Base-by-base conservation (phyloP, 2,113 vertebrate species). In the Corydoras maculifer region DNA sequence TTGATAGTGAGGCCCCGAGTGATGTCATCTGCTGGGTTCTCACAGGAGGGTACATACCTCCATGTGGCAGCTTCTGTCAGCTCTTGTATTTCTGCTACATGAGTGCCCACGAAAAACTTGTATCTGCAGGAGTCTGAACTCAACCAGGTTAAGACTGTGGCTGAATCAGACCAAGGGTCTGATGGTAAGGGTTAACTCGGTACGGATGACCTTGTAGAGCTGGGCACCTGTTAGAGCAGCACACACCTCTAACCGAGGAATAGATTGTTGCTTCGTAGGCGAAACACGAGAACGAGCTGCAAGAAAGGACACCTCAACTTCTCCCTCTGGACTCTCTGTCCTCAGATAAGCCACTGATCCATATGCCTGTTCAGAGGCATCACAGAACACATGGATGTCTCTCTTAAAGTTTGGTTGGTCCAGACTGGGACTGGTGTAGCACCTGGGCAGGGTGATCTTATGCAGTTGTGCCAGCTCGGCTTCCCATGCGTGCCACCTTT, bases 241-340 rank as follows among this genome's bases (percentile, higher is more conserved):
- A 35, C 62, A 75, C 1, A 75, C 48, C 18, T 75, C 67, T n/a
- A 75, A 15, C 0, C 58, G 14, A n/a, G 74, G 69, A 12, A 72
- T 51, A 4, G 75, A 76, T 4, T 49, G 50, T 15, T 30, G 8
- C 29, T n/a, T 2, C 12, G 64, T 72, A 2, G 35, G 65, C 2
- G 53, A 29, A 0, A 70, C 68, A 49, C 58, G 11, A 0, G 55
- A 76, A 0, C 14, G 4, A 10, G 65, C 35, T 0, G 65, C 4
- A 9, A 75, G 10, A 8, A 75, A 75, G 10, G 58, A 32, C 2
- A n/a, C 25, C 49, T 79, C 75, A 80, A 82, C 2, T 85, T 83
- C 81, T 82, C 82, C 79, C 81, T 84, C 7, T n/a, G 3, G 9
- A 82, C 76, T 79, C 80, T n/a, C 5, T 14, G 30, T 51, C 6